Conservation (phyloP, 2,113 vertebrate species). For the Daboia siamensis region DNA sequence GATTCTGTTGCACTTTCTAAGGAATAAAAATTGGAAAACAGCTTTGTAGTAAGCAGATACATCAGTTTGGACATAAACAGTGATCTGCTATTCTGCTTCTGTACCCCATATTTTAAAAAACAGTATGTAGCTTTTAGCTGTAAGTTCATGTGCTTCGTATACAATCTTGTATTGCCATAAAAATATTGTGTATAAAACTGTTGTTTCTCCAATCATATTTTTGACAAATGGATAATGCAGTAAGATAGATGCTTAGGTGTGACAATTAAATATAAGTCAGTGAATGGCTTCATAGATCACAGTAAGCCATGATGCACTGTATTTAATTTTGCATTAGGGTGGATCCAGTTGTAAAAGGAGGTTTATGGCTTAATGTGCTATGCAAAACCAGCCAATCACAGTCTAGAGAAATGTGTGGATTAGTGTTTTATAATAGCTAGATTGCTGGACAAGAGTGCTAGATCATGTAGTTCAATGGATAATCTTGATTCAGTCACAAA, state of each 20-base stretch:
- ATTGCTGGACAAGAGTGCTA: not conserved
- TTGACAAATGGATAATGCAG: not conserved
- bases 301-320: not conserved
- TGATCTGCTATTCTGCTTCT: constrained; percentile 1
- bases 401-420: not conserved
- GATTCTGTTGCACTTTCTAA: not conserved
- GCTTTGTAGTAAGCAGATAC: not conserved
- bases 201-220: not conserved
- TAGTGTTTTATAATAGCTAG: not conserved
- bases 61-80: not conserved
- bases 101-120: not conserved
- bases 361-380: not conserved
- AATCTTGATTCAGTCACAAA: not conserved
- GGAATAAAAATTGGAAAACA: not conserved
- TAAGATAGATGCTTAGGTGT: not conserved
- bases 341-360: not conserved
- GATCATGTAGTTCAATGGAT: not conserved
- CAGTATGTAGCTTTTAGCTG: fast-evolving
- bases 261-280: not conserved
- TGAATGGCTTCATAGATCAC: not conserved
- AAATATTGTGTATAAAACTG: not conserved
- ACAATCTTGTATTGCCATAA: not conserved
- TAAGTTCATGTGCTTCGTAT: not conserved
- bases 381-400: not conserved
- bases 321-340: not conserved